Evolutionary conservation across 2,797 vertebrate species (phyloP), one percentile per base, ranked within the genome.

Genomic region (Agapornis canus): DNA sequence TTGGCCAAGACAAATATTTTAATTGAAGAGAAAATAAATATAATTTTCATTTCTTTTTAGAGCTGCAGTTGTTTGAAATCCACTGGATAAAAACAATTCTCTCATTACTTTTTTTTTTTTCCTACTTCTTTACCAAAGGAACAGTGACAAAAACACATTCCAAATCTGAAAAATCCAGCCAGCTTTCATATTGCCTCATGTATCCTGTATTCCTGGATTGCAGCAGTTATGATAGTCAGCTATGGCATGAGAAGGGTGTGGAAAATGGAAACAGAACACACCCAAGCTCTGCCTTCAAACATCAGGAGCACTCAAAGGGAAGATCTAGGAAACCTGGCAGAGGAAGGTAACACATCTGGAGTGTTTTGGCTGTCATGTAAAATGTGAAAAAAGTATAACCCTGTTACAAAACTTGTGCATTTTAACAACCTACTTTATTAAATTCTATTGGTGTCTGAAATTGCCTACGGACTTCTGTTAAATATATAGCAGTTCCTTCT

Each of bases 1-100:
- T 88, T 75, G 49, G 49, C 70, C 90, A 95, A 95, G 48, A 87
- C 31, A 93, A 92, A 92, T 82, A 89, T 56, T 93, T 89, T 82
- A 88, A 57, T 40, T 86, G 35, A 86, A 92, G 22, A 75, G n/a
- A 77, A 89, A 94, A 90, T 35, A 92, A 94, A 89, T 31, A 27
- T 4, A 45, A 63, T 84, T 87, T 77, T 89, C 2, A 22, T 77
- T 82, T 73, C 25, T 82, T 70, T 78, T 82, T 73, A 60, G 29
- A 60, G 40, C 9, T 80, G 20, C 13, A 70, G 13, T 82, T 82
- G 11, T 82, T 70, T 78, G 40, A 89, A 93, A 89, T 64, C 71
- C 70, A 43, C 2, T 20, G 25, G 27, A 21, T 14, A 49, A 85
- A 85, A 87, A 21, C 27, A 60, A 63, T 63, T 77, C 45, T 42